A percentile compares a stretch with the other conserved stretches of the same genome.
Evolutionary conservation across 2,797 vertebrate genomes (phyloP).

Genomic region (Ctenosaura bakeri): DNA sequence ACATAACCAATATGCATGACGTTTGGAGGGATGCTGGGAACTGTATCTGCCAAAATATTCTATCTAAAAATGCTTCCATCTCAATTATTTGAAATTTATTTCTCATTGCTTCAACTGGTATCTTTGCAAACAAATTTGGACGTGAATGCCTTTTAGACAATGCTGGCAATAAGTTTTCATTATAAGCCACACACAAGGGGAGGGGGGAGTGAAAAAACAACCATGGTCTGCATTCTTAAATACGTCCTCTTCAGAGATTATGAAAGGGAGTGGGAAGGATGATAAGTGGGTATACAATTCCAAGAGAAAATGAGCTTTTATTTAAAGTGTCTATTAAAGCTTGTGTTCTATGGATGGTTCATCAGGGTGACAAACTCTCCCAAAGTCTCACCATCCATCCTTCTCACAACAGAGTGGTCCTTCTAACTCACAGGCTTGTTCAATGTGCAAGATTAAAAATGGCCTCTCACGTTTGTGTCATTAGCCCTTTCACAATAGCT

Average conservation of each 20-base stretch:
- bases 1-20: too few species aligned
- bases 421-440: constrained; percentile 43
- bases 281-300: background rate
- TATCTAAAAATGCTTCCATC: background rate
- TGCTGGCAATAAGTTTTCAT: background rate
- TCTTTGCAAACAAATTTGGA: background rate
- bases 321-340: background rate
- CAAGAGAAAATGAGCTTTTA: constrained; percentile 35
- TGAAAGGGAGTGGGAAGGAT: constrained; percentile 30
- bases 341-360: constrained; percentile 18
- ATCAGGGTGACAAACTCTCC: background rate
- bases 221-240: constrained; percentile 46
- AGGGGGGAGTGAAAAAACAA: background rate
- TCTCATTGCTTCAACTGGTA: background rate
- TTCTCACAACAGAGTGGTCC: constrained; percentile 35
- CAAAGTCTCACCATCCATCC: constrained; percentile 19
- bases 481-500: constrained; percentile 57
- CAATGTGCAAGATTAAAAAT: constrained; percentile 28
- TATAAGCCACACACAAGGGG: background rate
- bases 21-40: too few species aligned
- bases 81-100: background rate
- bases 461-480: constrained; percentile 61
- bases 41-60: too few species aligned
- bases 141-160: background rate
- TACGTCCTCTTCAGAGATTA: constrained; percentile 53